These are phyloP conservation scores for Deladenus siricidicola DNA, from an alignment of 2,888 invertebrate genomes.

Conservation along the genomic window DNA sequence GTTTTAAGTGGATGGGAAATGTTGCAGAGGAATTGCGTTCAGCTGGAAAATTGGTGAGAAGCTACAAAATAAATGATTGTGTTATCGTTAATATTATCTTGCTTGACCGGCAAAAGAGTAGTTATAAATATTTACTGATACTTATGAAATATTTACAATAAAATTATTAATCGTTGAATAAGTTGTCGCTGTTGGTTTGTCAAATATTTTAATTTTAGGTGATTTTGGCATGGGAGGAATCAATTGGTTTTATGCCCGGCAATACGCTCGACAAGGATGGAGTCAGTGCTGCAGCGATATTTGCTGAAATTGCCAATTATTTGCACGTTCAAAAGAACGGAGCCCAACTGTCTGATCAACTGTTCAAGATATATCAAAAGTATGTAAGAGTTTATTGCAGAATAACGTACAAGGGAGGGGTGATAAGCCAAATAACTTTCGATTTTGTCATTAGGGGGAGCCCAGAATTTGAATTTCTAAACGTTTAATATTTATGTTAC, in stretches of 20 bases:
- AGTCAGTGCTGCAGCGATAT: slow-evolving; percentile 73
- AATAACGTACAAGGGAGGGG: no score
- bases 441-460: no score
- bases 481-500: no score
- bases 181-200: no score
- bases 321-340: slow-evolving; percentile 58
- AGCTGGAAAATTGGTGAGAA: slow-evolving; percentile 61
- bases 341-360: slow-evolving; percentile 56
- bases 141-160: no score
- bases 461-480: no score
- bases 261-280: slow-evolving; percentile 81
- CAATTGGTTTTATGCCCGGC: slow-evolving; percentile 76
- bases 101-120: no score
- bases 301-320: slow-evolving; percentile 69
- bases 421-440: no score
- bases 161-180: no score
- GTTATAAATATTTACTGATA: no score
- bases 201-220: no score
- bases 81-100: background rate
- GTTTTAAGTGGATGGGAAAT: slow-evolving; percentile 99
- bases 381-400: no score
- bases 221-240: slow-evolving; percentile 92
- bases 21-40: slow-evolving; percentile 66
- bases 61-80: background rate
- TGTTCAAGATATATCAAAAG: slow-evolving; percentile 70